Evolutionary conservation across 2,797 vertebrate species (phyloP).

Genomic region (Kryptopterus vitreolus): DNA sequence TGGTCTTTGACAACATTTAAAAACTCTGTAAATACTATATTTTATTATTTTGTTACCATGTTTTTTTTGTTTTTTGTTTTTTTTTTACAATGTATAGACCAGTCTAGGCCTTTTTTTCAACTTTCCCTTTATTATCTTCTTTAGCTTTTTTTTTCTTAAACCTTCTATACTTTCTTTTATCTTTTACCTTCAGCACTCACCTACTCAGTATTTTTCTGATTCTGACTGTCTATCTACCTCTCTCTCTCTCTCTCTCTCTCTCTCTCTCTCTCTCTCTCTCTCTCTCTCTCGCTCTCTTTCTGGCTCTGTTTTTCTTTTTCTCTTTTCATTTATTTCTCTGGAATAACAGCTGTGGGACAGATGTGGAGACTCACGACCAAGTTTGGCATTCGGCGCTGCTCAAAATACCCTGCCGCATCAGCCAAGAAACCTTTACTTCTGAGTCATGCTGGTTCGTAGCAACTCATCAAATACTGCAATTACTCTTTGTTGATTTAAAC

Average conservation of each 20-base stretch:
- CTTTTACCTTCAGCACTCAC: constrained; percentile 2
- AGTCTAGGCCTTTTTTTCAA: neutral
- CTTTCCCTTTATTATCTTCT: neutral
- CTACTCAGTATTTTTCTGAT: neutral
- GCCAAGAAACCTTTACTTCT: constrained; percentile 16
- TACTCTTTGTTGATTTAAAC: constrained; percentile 7
- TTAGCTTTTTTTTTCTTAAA: no score
- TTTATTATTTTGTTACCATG: neutral
- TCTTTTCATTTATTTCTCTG: neutral
- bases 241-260: no score
- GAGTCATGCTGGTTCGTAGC: constrained; percentile 33
- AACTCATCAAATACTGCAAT: constrained; percentile 1
- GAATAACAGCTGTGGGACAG: constrained; percentile 50
- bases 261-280: neutral
- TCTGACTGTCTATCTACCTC: neutral
- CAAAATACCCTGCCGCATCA: constrained; percentile 9
- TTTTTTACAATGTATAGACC: neutral
- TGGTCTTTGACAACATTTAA: neutral
- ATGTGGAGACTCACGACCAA: constrained; percentile 50
- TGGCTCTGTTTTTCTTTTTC: neutral
- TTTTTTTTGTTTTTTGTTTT: no score
- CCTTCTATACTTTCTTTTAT: neutral
- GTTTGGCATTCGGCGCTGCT: constrained; percentile 35
- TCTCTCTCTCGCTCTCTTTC: constrained; percentile 12
- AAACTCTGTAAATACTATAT: neutral